A percentile compares a stretch with the other conserved stretches of the same genome.
Conservation (phyloP, 2,113 vertebrate species). For the Serilophus lunatus region DNA sequence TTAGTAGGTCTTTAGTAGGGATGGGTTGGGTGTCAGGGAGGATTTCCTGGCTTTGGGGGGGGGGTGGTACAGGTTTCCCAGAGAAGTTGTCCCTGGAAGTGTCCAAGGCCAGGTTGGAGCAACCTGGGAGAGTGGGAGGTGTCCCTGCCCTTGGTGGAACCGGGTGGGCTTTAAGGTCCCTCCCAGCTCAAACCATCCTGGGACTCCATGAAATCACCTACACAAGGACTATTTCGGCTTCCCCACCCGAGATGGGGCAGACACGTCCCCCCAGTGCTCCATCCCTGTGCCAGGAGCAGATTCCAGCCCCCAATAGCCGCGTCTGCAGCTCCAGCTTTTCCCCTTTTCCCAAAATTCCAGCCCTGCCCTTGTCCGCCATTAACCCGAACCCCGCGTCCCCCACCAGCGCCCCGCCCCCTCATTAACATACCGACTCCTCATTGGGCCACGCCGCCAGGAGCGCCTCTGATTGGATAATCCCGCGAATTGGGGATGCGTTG, state of each 20-base stretch:
- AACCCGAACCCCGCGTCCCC: accelerated
- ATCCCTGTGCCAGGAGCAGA: not conserved
- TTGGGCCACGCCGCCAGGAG: not conserved
- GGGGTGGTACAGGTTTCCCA: not conserved
- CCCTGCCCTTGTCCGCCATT: accelerated
- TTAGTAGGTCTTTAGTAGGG: not conserved
- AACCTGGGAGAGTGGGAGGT: not conserved
- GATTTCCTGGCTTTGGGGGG: not conserved
- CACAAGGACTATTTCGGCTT: not conserved
- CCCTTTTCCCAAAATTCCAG: accelerated
- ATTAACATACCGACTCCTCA: not conserved
- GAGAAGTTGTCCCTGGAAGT: not conserved
- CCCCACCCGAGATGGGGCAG: accelerated
- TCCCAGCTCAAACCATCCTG: not conserved
- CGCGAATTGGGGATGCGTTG: not conserved
- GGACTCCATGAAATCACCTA: not conserved
- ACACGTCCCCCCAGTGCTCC: not conserved
- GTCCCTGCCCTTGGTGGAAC: not conserved
- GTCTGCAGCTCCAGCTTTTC: accelerated
- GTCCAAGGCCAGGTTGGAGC: not conserved
- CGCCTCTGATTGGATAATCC: not conserved
- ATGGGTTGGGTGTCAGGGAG: not conserved
- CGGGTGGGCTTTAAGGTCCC: not conserved
- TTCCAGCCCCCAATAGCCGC: not conserved
- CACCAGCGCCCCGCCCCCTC: not conserved